Percentiles rank a stretch among this genome's conserved stretches.
Conservation (phyloP, 2,797 vertebrate genomes). For the Aeoliscus strigatus region DNA sequence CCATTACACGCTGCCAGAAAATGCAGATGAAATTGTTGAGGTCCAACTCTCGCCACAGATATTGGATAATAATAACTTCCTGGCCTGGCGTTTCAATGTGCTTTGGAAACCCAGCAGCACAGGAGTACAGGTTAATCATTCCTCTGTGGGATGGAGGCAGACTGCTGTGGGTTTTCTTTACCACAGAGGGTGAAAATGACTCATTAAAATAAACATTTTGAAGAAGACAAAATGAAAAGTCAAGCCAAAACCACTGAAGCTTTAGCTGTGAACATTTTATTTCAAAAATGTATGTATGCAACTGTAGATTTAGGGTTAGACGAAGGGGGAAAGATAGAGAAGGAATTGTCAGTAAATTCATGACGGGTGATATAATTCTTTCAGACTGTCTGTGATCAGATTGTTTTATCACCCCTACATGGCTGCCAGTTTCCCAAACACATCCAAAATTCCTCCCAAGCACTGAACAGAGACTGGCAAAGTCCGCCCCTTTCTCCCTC, state of each 20-base stretch:
- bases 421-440: conserved; percentile 50
- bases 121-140: conserved; percentile 29
- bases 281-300: too few species aligned
- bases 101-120: conserved; percentile 32
- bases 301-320: too few species aligned
- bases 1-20: conserved; percentile 57
- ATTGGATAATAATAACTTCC: conserved; percentile 17
- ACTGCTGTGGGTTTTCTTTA: conserved; percentile 14
- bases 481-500: conserved; percentile 12
- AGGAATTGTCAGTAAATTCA: not conserved
- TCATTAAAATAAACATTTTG: conserved; percentile 27
- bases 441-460: conserved; percentile 61
- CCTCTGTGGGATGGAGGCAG: conserved; percentile 16
- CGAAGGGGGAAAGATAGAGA: not conserved
- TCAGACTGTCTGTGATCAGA: conserved; percentile 61
- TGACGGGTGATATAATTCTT: not conserved
- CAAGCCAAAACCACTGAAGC: conserved; percentile 17
- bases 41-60: conserved; percentile 45
- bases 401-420: conserved; percentile 55
- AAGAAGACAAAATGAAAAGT: too few species aligned
- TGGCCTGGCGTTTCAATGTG: conserved; percentile 21
- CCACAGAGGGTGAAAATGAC: conserved; percentile 26
- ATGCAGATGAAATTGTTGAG: conserved; percentile 42
- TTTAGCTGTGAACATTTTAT: too few species aligned
- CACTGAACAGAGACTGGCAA: conserved; percentile 52